These are phyloP conservation scores for Calephelis perditalis DNA, from an alignment of 2,888 invertebrate genomes.

Conservation along the genomic window DNA sequence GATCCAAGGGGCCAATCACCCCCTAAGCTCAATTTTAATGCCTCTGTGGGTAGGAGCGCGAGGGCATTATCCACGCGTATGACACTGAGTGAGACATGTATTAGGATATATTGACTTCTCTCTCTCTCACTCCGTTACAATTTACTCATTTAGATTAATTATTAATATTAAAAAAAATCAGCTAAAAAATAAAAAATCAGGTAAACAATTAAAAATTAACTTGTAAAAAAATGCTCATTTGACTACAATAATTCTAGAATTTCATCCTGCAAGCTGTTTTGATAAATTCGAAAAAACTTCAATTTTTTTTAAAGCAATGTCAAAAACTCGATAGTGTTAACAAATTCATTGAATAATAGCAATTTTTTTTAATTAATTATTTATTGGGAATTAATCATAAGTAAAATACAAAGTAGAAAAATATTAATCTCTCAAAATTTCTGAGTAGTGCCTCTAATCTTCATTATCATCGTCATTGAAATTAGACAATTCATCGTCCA, in stretches of 20 bases:
- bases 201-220: constrained; percentile 15
- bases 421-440: not conserved
- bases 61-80: constrained; percentile 2
- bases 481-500: constrained; percentile 7
- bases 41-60: too few species aligned
- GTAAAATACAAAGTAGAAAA: not conserved
- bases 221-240: constrained; percentile 11
- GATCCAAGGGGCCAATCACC: too few species aligned
- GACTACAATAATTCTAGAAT: constrained; percentile 11
- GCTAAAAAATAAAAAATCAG: constrained; percentile 1
- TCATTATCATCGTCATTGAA: constrained; percentile 9
- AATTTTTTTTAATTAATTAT: not conserved
- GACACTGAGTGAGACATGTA: constrained; percentile 6
- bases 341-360: constrained; percentile 2
- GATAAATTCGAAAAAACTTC: constrained; percentile 7
- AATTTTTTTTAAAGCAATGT: constrained; percentile 5
- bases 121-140: constrained; percentile 6
- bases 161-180: constrained; percentile 7
- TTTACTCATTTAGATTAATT: constrained; percentile 3
- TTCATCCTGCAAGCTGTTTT: constrained; percentile 12
- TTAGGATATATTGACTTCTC: constrained; percentile 26
- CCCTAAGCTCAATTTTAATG: too few species aligned
- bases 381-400: too few species aligned
- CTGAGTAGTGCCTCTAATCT: not conserved
- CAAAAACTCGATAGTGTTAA: constrained; percentile 4